Conservation (phyloP, 2,797 vertebrate genomes). For the Anas bernieri region DNA sequence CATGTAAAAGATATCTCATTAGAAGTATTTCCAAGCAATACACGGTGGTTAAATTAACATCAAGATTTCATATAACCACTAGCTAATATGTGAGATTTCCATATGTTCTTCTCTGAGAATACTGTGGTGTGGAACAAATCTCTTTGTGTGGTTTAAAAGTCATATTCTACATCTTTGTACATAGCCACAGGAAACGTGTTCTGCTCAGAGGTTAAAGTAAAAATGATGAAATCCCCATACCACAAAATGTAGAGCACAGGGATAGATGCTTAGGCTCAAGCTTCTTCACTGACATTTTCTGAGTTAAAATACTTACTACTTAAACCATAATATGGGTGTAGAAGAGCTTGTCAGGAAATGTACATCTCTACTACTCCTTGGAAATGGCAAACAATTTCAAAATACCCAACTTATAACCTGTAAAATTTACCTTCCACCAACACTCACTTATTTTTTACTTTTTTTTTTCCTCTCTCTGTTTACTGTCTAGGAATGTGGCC, state of each 20-base stretch:
- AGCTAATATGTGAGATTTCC: not conserved
- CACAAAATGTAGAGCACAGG: not conserved
- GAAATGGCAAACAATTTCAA: not conserved
- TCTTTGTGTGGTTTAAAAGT: not conserved
- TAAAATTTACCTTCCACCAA: not conserved
- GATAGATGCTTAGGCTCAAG: not conserved
- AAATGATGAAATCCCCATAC: not conserved
- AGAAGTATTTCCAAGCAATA: conserved; percentile 13
- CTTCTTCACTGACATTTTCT: not conserved
- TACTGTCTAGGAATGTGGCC: conserved; percentile 83
- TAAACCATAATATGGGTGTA: not conserved
- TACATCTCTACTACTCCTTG: not conserved
- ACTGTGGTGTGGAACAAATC: not conserved
- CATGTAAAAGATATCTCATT: not conserved
- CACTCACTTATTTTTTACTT: not conserved
- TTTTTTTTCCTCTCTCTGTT: not conserved
- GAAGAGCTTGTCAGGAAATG: not conserved
- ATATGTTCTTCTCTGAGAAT: not conserved
- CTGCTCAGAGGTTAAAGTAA: not conserved
- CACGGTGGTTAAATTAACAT: not conserved
- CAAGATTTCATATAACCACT: not conserved
- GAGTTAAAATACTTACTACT: not conserved
- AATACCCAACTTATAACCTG: not conserved
- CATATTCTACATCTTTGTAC: not conserved
- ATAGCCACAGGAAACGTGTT: not conserved